Conservation (phyloP, 2,888 invertebrate species). For the Patella caerulea region DNA sequence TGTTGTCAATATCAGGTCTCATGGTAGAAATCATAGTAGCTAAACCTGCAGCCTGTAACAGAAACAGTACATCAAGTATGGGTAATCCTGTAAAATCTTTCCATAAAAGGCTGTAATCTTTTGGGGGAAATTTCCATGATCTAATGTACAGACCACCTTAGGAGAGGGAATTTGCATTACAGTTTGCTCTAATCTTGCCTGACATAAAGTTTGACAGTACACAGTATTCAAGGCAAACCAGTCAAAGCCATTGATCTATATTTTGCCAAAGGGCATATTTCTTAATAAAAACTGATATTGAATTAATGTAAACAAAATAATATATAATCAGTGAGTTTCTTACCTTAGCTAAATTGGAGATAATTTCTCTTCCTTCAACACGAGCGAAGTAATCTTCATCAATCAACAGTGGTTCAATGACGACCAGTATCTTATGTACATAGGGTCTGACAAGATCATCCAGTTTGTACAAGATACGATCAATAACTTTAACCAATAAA, state of each 20-base stretch:
- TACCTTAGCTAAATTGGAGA: slow-evolving; percentile 95
- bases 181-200: not conserved
- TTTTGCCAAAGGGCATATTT: too few relatives aligned
- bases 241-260: not conserved
- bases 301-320: too few relatives aligned
- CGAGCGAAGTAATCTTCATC: slow-evolving; percentile 99
- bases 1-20: slow-evolving; percentile 99
- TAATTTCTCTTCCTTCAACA: slow-evolving; percentile 99
- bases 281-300: too few relatives aligned
- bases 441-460: slow-evolving; percentile 99
- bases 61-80: not conserved
- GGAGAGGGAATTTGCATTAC: not conserved
- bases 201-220: not conserved
- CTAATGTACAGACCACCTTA: too few relatives aligned
- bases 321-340: not conserved
- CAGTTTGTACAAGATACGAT: slow-evolving; percentile 96
- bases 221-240: not conserved
- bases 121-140: too few relatives aligned
- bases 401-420: slow-evolving; percentile 97
- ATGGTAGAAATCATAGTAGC: slow-evolving; percentile 99
- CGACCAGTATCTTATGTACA: slow-evolving; percentile 99
- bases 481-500: slow-evolving; percentile 98
- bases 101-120: not conserved
- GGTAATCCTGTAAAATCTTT: not conserved
- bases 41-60: slow-evolving; percentile 86